phyloP scores from a whole-genome alignment of 2,797 vertebrate species.

The Typhlichthys subterraneus region DNA sequence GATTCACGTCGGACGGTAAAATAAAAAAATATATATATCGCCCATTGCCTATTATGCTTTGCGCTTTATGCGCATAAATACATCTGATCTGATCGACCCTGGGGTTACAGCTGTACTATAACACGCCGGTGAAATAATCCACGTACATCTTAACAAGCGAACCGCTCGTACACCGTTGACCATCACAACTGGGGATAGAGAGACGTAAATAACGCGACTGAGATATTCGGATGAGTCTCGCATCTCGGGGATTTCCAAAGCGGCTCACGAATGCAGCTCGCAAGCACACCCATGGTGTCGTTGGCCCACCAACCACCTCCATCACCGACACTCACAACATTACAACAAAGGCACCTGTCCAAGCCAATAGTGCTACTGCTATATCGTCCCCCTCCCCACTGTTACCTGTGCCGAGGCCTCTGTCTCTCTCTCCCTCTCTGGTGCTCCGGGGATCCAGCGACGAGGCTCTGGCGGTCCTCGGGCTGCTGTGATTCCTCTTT shows the following conservation, averaged over 20 bases:
- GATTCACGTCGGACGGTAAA: background rate
- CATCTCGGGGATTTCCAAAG: conserved; percentile 42
- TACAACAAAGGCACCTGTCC: conserved; percentile 39
- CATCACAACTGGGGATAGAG: conserved; percentile 17
- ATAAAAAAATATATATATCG: conserved; percentile 8
- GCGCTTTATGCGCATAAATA: conserved; percentile 57
- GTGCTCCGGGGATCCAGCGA: conserved; percentile 73
- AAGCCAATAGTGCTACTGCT: background rate
- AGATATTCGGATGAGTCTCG: conserved; percentile 35
- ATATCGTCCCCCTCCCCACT: conserved; percentile 10
- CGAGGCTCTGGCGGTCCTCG: conserved; percentile 61
- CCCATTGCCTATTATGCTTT: conserved; percentile 10
- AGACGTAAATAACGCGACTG: conserved; percentile 19
- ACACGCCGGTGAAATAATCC: background rate
- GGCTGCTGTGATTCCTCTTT: conserved; percentile 65
- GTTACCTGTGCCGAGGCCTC: conserved; percentile 78
- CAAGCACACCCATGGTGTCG: conserved; percentile 18
- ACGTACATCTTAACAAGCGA: conserved; percentile 6
- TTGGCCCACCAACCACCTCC: background rate
- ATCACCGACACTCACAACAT: conserved; percentile 25
- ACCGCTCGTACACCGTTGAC: conserved; percentile 1
- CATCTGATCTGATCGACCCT: conserved; percentile 19
- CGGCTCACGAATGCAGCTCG: conserved; percentile 27
- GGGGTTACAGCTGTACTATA: background rate
- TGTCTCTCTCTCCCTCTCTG: conserved; percentile 66